Evolutionary conservation across 2,113 vertebrate genomes (phyloP).

Genomic region (Thomomys bottae): DNA sequence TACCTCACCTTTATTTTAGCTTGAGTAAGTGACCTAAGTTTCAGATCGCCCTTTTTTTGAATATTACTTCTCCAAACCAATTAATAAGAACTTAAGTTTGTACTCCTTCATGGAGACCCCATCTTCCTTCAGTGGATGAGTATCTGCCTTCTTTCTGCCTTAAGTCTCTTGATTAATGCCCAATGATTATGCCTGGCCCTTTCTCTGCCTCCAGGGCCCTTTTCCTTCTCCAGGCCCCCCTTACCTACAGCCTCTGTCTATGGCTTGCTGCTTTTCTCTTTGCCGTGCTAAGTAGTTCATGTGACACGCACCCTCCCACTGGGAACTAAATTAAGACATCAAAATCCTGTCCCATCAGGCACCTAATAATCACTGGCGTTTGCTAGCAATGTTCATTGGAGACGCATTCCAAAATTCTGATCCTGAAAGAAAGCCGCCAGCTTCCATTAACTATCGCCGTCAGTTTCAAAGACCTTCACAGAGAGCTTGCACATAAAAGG

Average conservation of each 20-base stretch:
- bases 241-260: conserved; percentile 43
- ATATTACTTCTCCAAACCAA: background rate
- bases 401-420: conserved; percentile 62
- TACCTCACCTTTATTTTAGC: background rate
- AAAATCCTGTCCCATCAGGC: conserved; percentile 77
- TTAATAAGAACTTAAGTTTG: background rate
- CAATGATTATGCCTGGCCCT: background rate
- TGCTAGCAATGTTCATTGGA: conserved; percentile 72
- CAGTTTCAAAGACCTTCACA: background rate
- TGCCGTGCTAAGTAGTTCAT: conserved; percentile 44
- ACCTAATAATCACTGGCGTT: conserved; percentile 76
- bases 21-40: background rate
- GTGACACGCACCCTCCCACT: conserved; percentile 74
- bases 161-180: background rate
- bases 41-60: conserved; percentile 42
- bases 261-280: conserved; percentile 42
- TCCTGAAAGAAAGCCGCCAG: conserved; percentile 67
- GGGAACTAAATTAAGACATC: conserved; percentile 80
- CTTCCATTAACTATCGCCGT: conserved; percentile 41
- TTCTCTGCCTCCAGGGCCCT: background rate
- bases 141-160: background rate
- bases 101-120: background rate
- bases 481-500: background rate
- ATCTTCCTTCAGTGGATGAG: background rate
- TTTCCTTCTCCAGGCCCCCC: background rate